Evolutionary conservation across 2,888 invertebrate genomes (phyloP).

Genomic region (Mallateleia sp.): DNA sequence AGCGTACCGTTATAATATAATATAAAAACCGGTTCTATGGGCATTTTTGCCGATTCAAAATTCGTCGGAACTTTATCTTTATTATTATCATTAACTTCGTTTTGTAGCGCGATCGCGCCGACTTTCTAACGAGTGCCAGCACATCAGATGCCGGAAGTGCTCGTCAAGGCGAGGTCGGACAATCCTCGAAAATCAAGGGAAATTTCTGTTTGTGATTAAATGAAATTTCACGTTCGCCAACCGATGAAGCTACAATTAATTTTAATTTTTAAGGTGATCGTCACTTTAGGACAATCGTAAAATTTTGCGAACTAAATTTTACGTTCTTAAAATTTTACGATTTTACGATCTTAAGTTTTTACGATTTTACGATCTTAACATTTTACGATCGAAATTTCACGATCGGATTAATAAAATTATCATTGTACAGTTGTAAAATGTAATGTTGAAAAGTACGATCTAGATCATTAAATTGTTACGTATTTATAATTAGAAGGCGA

Average conservation of each 20-base stretch:
- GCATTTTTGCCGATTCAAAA: slow-evolving; percentile 46
- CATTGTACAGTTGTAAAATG: too few relatives aligned
- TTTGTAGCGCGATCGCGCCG: slow-evolving; percentile 8
- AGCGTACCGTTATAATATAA: slow-evolving; percentile 64
- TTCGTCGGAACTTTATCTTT: slow-evolving; percentile 52
- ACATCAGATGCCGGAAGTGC: slow-evolving; percentile 42
- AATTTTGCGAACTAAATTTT: too few relatives aligned
- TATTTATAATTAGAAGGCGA: too few relatives aligned
- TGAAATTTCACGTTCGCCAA: slow-evolving; percentile 25
- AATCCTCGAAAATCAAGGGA: slow-evolving; percentile 34
- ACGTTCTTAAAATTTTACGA: too few relatives aligned
- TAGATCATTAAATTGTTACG: too few relatives aligned
- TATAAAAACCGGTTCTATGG: slow-evolving; percentile 63
- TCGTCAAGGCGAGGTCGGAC: slow-evolving; percentile 20
- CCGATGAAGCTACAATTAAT: not conserved
- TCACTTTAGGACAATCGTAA: too few relatives aligned
- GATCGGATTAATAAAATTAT: too few relatives aligned
- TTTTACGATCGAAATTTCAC: too few relatives aligned
- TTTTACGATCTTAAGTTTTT: too few relatives aligned
- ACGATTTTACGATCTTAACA: too few relatives aligned
- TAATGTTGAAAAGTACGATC: too few relatives aligned
- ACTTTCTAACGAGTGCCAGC: slow-evolving; percentile 39
- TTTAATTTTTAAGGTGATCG: too few relatives aligned
- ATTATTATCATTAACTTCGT: slow-evolving; percentile 26
- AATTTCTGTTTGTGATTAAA: slow-evolving; percentile 31